Percentiles rank a stretch among this genome's conserved stretches.
These are phyloP conservation scores for Abramis brama DNA, from an alignment of 2,113 vertebrate species.

Conservation along the genomic window DNA sequence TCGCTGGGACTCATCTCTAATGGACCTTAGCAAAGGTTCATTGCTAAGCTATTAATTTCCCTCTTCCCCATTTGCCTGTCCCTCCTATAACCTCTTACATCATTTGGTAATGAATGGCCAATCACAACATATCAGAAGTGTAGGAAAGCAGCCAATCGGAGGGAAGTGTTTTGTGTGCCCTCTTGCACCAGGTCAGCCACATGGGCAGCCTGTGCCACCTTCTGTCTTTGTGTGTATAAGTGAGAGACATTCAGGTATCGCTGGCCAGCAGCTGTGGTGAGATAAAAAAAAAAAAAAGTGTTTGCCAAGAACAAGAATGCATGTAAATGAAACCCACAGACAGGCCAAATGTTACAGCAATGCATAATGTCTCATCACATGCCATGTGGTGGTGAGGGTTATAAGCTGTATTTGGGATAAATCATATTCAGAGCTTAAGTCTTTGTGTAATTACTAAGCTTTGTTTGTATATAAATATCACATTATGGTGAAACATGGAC, in stretches of 20 bases:
- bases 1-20: constrained; percentile 10
- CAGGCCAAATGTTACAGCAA: background rate
- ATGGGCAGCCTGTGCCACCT: constrained; percentile 57
- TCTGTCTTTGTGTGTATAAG: constrained; percentile 49
- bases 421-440: background rate
- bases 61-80: constrained; percentile 14
- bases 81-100: constrained; percentile 20
- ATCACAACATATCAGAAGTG: constrained; percentile 43
- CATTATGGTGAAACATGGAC: background rate
- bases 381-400: background rate
- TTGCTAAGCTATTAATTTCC: constrained; percentile 47
- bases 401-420: background rate
- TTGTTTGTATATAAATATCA: background rate
- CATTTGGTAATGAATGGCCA: constrained; percentile 50
- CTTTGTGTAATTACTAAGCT: background rate
- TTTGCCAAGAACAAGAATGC: constrained; percentile 9
- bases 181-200: constrained; percentile 55
- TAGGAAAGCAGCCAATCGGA: constrained; percentile 50
- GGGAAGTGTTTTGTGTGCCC: constrained; percentile 53
- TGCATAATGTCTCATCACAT: background rate
- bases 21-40: constrained; percentile 41
- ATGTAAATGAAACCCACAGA: constrained; percentile 13
- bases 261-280: constrained; percentile 51
- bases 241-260: constrained; percentile 17
- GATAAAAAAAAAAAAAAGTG: constrained; percentile 40